Conservation (phyloP, 2,113 vertebrate species). For the Oplegnathus fasciatus region DNA sequence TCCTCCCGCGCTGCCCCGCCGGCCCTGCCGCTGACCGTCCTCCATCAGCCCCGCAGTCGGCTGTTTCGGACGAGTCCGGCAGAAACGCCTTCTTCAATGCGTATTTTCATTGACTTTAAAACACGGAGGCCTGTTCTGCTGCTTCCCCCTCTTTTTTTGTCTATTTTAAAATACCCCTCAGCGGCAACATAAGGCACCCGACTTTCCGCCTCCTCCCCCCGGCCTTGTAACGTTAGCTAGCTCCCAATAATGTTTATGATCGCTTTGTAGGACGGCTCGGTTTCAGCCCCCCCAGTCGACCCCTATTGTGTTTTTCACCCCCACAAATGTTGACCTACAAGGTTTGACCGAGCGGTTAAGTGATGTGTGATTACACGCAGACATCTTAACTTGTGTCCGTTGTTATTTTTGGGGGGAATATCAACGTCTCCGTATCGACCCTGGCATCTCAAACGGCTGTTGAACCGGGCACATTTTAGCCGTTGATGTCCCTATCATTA, state of each 20-base stretch:
- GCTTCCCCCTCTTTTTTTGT: background rate
- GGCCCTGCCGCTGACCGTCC: slow-evolving; percentile 52
- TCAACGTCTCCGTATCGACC: slow-evolving; percentile 10
- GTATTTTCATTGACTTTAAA: slow-evolving; percentile 66
- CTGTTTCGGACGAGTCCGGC: slow-evolving; percentile 46
- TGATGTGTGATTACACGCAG: background rate
- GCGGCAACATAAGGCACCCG: slow-evolving; percentile 35
- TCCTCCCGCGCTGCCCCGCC: slow-evolving; percentile 18
- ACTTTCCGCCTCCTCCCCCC: slow-evolving; percentile 44
- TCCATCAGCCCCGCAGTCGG: slow-evolving; percentile 33
- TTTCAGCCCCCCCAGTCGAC: slow-evolving; percentile 28
- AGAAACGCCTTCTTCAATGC: slow-evolving; percentile 63
- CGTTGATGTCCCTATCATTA: slow-evolving; percentile 44
- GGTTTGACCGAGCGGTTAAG: background rate
- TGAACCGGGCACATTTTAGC: slow-evolving; percentile 32
- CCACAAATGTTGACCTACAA: slow-evolving; percentile 35
- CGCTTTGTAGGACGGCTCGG: slow-evolving; percentile 55
- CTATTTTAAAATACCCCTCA: slow-evolving; percentile 31
- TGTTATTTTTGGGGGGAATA: background rate
- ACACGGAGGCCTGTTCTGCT: slow-evolving; percentile 63
- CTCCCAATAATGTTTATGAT: slow-evolving; percentile 54
- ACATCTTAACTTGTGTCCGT: slow-evolving; percentile 11
- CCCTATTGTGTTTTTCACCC: slow-evolving; percentile 61
- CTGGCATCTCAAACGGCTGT: slow-evolving; percentile 1
- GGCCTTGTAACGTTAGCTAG: slow-evolving; percentile 65